Evolutionary conservation across 2,113 vertebrate species (phyloP), one percentile per base, ranked within the genome.

Genomic region (Pachycephala philippinensis): DNA sequence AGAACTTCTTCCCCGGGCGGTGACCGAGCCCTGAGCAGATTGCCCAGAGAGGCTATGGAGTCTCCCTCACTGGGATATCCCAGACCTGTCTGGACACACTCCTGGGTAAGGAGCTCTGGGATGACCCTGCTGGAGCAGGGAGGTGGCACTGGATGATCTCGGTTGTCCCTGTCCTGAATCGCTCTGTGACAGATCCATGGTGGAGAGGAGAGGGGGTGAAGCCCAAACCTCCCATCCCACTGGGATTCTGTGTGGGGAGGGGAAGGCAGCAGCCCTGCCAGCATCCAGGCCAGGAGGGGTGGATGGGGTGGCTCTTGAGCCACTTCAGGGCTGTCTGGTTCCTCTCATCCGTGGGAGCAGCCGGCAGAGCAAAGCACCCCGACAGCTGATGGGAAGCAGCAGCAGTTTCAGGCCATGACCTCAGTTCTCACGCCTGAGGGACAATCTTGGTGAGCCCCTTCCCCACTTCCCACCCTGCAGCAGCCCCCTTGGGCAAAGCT

Each of bases 101-200:
- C 35, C 49, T 42, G 31, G 20, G 15, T 0, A 2, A 23, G 14
- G 4, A 22, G 35, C 63, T 78, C 39, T 61, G 74, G 39, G n/a
- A 1, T 86, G 54, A 7, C 39, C 72, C 72, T 60, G 37, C 84
- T 49, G 63, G 54, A 31, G 47, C 63, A 83, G 63, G 30, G 47
- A 83, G 40, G 50, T 37, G 59, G 11, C 16, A 21, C 47, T 69
- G 70, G 26, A 33, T 63, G 35, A 50, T 76, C 64, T 77, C 79
- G 28, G 12, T 27, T 33, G 56, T 63, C 63, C 18, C 47, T 35
- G 53, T 45, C 40, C 31, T 28, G 23, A 11, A 33, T 15, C 1
- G 1, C 20, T 70, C n/a, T 54, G 23, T 24, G 56, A 17, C 8
- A 20, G 27, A 17, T 50, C 60, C 0, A 0, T 2, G 20, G 27